Evolutionary conservation across 2,113 vertebrate genomes (phyloP).

Genomic region (Boulengeromyrus knoepffleri): DNA sequence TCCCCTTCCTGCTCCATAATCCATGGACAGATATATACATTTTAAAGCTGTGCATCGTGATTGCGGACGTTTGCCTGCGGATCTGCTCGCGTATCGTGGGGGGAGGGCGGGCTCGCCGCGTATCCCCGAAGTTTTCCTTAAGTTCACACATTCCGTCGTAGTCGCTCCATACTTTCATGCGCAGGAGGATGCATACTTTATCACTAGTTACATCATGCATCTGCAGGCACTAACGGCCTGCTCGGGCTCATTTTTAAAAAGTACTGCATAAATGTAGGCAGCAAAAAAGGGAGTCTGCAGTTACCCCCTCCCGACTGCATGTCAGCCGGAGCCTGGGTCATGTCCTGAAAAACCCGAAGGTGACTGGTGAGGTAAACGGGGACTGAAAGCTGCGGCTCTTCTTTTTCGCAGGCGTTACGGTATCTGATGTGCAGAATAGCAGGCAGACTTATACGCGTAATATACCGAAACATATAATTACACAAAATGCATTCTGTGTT

Average conservation of each 20-base stretch:
- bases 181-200: constrained; percentile 15
- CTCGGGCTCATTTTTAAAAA: background rate
- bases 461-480: background rate
- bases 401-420: background rate
- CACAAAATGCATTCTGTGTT: background rate
- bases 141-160: constrained; percentile 37
- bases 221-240: background rate
- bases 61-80: background rate
- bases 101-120: background rate
- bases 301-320: background rate
- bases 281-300: background rate
- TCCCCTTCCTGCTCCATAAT: background rate
- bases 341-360: background rate
- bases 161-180: background rate
- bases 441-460: background rate
- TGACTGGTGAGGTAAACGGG: background rate
- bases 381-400: background rate
- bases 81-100: background rate
- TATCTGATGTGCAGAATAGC: background rate
- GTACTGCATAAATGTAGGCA: background rate
- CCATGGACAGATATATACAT: background rate
- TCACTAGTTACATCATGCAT: constrained; percentile 26
- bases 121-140: constrained; percentile 16
- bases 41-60: background rate
- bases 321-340: constrained; percentile 4